Percentiles rank a stretch among this genome's conserved stretches.
phyloP scores from a whole-genome alignment of 2,113 vertebrate species.

The Cyrtonyx montezumae region DNA sequence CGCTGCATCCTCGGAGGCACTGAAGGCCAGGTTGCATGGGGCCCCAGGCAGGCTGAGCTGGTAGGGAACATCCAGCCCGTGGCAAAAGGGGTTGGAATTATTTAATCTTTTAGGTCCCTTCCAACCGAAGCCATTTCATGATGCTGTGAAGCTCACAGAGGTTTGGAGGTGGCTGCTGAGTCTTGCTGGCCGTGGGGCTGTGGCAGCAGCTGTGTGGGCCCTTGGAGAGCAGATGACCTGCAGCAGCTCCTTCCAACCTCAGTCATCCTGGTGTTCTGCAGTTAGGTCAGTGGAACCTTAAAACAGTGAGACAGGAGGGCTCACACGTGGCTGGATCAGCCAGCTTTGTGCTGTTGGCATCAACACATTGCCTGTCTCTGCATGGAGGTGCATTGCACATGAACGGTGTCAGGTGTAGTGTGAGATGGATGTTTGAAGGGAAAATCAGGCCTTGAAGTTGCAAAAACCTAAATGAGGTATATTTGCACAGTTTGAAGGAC shows the following conservation, averaged over 20 bases:
- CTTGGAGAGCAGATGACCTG: neutral
- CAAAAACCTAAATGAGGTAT: neutral
- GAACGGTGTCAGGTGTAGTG: neutral
- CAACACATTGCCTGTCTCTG: accelerated
- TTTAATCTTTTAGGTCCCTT: neutral
- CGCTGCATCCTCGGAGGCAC: neutral
- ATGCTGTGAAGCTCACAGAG: neutral
- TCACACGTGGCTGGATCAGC: neutral
- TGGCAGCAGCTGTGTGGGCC: too few species aligned
- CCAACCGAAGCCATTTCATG: neutral
- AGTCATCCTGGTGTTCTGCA: neutral
- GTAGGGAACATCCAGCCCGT: too few species aligned
- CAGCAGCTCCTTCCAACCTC: too few species aligned
- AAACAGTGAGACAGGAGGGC: neutral
- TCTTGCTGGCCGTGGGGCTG: too few species aligned
- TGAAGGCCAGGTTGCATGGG: neutral
- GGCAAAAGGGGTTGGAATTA: neutral
- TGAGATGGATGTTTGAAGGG: neutral
- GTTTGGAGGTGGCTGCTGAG: too few species aligned
- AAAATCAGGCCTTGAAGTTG: neutral
- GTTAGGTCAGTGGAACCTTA: neutral
- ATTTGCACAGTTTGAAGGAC: neutral
- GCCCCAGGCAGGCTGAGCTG: too few species aligned
- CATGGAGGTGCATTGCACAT: accelerated
- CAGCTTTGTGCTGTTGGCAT: neutral